A percentile compares a stretch with the other conserved stretches of the same genome.
phyloP scores from a whole-genome alignment of 2,797 vertebrate genomes.

The Protonibea diacanthus region DNA sequence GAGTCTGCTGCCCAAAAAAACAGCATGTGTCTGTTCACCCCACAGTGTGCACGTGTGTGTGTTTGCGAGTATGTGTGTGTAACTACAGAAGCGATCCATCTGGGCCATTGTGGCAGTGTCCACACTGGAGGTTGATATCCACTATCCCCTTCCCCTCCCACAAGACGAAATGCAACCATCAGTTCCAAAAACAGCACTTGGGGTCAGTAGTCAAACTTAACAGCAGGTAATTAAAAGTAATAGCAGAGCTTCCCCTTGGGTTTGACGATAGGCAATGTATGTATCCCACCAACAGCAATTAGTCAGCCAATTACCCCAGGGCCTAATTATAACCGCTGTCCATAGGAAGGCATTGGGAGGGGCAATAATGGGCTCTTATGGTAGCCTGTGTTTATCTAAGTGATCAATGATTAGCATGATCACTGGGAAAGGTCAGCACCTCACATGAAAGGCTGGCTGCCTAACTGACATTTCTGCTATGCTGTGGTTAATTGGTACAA shows the following conservation, averaged over 20 bases:
- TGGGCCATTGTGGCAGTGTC: constrained; percentile 62
- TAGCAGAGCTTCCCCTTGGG: constrained; percentile 61
- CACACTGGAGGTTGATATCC: constrained; percentile 54
- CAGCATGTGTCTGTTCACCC: constrained; percentile 60
- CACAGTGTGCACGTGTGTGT: constrained; percentile 41
- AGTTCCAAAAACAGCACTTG: constrained; percentile 35
- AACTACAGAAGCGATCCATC: constrained; percentile 61
- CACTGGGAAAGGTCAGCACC: constrained; percentile 65
- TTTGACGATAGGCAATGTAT: constrained; percentile 58
- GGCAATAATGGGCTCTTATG: constrained; percentile 64
- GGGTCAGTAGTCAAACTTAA: constrained; percentile 73
- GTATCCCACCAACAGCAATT: constrained; percentile 75
- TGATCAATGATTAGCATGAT: constrained; percentile 73
- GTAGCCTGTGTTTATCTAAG: constrained; percentile 61
- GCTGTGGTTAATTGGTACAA: constrained; percentile 49
- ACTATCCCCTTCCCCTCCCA: constrained; percentile 17
- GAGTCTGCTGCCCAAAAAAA: constrained; percentile 68
- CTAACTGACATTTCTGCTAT: constrained; percentile 41
- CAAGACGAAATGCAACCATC: constrained; percentile 31
- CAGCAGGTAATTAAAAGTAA: constrained; percentile 81
- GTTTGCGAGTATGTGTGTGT: constrained; percentile 43
- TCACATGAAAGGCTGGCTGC: constrained; percentile 47
- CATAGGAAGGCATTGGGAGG: constrained; percentile 59
- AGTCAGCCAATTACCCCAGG: constrained; percentile 71
- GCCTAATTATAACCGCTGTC: constrained; percentile 67